phyloP scores from a whole-genome alignment of 2,797 vertebrate genomes.

The Melanotaenia parkinsoni region DNA sequence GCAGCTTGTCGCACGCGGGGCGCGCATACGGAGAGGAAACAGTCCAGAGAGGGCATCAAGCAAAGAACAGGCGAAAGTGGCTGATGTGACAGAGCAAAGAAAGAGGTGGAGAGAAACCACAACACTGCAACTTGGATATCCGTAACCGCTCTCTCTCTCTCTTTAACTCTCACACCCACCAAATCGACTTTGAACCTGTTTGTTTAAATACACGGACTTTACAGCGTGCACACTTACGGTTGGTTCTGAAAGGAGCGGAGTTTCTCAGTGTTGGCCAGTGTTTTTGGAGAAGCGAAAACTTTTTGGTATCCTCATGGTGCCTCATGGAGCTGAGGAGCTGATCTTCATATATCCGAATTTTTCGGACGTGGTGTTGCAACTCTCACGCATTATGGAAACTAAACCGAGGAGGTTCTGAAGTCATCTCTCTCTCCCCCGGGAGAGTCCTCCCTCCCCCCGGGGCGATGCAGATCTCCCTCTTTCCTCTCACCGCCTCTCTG shows the following conservation, averaged over 20 bases:
- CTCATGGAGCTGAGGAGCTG: slow-evolving; percentile 62
- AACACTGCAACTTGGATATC: slow-evolving; percentile 80
- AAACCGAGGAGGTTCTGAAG: slow-evolving; percentile 79
- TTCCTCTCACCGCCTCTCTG: slow-evolving; percentile 85
- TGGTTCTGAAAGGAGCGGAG: slow-evolving; percentile 63
- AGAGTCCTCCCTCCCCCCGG: slow-evolving; percentile 72
- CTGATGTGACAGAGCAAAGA: slow-evolving; percentile 60
- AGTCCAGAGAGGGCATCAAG: slow-evolving; percentile 42
- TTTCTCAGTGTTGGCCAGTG: slow-evolving; percentile 47
- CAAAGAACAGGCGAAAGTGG: slow-evolving; percentile 46
- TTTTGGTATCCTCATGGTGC: slow-evolving; percentile 60
- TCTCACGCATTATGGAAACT: slow-evolving; percentile 84
- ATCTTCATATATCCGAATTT: slow-evolving; percentile 55
- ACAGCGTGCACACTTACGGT: slow-evolving; percentile 75
- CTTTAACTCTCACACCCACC: slow-evolving; percentile 72
- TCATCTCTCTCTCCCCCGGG: slow-evolving; percentile 75
- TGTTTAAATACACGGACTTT: slow-evolving; percentile 86
- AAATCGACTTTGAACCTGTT: slow-evolving; percentile 87
- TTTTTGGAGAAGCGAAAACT: slow-evolving; percentile 43
- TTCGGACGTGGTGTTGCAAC: slow-evolving; percentile 76
- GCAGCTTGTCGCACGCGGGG: slow-evolving; percentile 67
- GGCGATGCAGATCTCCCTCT: slow-evolving; percentile 88
- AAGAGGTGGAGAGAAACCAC: slow-evolving; percentile 74
- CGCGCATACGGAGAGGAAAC: slow-evolving; percentile 50
- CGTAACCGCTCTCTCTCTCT: slow-evolving; percentile 63